These are phyloP conservation scores for Hermodice carunculata DNA, from an alignment of 2,888 invertebrate species.

Conservation along the genomic window DNA sequence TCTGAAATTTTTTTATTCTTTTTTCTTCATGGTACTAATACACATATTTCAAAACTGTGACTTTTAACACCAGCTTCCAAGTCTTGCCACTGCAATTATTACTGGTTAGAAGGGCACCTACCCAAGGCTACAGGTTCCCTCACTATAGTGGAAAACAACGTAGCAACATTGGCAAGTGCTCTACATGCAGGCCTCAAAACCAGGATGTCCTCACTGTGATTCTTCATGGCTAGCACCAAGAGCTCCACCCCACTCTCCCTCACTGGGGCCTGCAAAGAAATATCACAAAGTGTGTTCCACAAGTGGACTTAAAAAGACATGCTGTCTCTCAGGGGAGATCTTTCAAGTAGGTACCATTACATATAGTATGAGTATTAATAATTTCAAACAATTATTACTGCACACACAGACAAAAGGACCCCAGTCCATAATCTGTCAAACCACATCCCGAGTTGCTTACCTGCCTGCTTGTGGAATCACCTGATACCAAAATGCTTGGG, in stretches of 20 bases:
- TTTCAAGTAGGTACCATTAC: neutral
- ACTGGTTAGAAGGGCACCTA: neutral
- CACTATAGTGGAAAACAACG: conserved; percentile 23
- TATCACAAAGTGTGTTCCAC: neutral
- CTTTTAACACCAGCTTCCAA: too few species aligned
- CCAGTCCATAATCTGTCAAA: too few species aligned
- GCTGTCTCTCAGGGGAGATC: neutral
- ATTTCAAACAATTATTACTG: too few species aligned
- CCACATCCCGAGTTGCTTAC: too few species aligned
- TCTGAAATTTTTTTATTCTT: too few species aligned
- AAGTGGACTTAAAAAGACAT: neutral
- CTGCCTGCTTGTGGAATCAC: too few species aligned
- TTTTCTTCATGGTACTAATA: too few species aligned
- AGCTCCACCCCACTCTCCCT: conserved; percentile 55
- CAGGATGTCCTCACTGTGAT: conserved; percentile 40
- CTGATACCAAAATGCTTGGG: too few species aligned
- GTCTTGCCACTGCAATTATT: neutral
- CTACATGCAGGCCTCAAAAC: conserved; percentile 54
- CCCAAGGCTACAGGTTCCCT: neutral
- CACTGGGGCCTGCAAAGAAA: conserved; percentile 51
- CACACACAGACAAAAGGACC: too few species aligned
- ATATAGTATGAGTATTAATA: too few species aligned
- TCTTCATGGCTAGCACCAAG: conserved; percentile 43
- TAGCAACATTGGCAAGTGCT: conserved; percentile 49
- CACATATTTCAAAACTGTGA: too few species aligned